phyloP scores from a whole-genome alignment of 1,140 invertebrate genomes.

The Conopomorpha cramerella region DNA sequence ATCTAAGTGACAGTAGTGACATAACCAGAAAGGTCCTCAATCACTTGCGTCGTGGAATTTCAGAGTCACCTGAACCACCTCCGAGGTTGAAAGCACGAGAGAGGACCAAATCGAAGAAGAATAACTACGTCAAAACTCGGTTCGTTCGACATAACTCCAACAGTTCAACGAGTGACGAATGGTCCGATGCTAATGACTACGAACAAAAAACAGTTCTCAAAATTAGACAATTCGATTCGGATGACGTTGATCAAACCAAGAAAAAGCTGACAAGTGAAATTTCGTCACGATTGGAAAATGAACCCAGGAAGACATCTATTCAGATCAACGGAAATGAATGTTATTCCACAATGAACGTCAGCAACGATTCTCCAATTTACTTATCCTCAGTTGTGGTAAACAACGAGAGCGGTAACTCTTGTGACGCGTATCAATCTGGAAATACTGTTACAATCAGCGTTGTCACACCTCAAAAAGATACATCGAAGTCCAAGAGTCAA shows the following conservation, averaged over 20 bases:
- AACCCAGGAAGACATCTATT: slow-evolving; percentile 72
- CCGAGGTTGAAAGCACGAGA: slow-evolving; percentile 46
- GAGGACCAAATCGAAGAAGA: slow-evolving; percentile 35
- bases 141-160: slow-evolving; percentile 48
- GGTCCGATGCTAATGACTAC: slow-evolving; percentile 48
- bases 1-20: slow-evolving; percentile 49
- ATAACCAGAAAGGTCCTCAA: slow-evolving; percentile 37
- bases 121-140: slow-evolving; percentile 55
- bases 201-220: slow-evolving; percentile 44
- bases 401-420: slow-evolving; percentile 47
- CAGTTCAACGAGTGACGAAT: slow-evolving; percentile 50
- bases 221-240: slow-evolving; percentile 57
- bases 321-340: slow-evolving; percentile 75
- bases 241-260: slow-evolving; percentile 34
- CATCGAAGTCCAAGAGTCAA: slow-evolving; percentile 49
- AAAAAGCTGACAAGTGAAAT: too few species aligned
- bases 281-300: slow-evolving; percentile 31
- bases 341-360: slow-evolving; percentile 68
- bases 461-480: slow-evolving; percentile 29
- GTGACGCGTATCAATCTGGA: slow-evolving; percentile 45
- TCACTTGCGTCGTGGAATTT: slow-evolving; percentile 36
- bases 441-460: slow-evolving; percentile 65
- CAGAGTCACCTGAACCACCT: slow-evolving; percentile 48
- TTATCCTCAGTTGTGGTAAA: slow-evolving; percentile 71
- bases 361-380: slow-evolving; percentile 65